Percentiles rank a stretch among this genome's conserved stretches.
phyloP scores from a whole-genome alignment of 2,113 vertebrate genomes.

The Sclerurus mexicanus region DNA sequence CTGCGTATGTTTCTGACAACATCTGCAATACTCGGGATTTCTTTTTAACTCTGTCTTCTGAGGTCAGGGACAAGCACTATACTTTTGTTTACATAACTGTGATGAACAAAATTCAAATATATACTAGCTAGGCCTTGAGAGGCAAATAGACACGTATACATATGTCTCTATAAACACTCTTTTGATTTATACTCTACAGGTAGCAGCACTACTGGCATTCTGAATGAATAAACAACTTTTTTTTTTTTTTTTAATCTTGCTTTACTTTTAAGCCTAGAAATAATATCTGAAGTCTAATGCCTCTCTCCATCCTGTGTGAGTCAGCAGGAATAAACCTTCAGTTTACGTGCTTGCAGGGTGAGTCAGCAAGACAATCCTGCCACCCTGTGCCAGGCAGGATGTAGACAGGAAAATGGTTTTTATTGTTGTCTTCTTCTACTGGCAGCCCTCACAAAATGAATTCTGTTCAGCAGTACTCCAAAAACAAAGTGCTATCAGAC shows the following conservation, averaged over 20 bases:
- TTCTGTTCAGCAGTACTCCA: neutral
- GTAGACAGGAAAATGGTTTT: neutral
- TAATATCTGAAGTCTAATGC: neutral
- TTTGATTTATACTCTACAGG: neutral
- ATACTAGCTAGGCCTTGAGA: neutral
- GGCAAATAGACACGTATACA: neutral
- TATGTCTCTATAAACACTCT: neutral
- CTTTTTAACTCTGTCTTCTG: neutral
- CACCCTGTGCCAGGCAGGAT: neutral
- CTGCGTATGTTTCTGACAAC: neutral
- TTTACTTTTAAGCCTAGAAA: neutral
- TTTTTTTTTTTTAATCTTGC: neutral
- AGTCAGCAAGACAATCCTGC: constrained; percentile 10
- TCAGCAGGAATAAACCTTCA: neutral
- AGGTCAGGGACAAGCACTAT: neutral
- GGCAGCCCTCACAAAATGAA: neutral
- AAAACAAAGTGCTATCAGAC: neutral
- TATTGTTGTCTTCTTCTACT: neutral
- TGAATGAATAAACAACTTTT: neutral
- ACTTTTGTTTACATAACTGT: neutral
- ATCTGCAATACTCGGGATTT: neutral
- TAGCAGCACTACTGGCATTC: neutral
- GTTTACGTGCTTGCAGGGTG: neutral
- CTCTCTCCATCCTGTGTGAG: neutral
- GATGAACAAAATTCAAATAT: neutral